Percentiles rank a stretch among this genome's conserved stretches.
phyloP scores from a whole-genome alignment of 2,113 vertebrate genomes.

The Sebastes fasciatus region DNA sequence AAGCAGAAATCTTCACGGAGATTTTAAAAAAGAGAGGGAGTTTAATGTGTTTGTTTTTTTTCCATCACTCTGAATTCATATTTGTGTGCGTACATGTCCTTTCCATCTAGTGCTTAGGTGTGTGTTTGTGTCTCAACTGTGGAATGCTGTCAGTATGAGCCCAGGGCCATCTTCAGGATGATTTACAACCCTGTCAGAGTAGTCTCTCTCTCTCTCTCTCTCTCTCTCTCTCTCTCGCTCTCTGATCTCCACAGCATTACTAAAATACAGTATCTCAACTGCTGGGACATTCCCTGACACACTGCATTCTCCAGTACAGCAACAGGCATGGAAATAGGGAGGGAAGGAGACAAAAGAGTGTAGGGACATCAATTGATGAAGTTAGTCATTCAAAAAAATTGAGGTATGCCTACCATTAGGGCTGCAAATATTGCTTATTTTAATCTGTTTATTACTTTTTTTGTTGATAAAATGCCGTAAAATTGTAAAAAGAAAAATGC shows the following conservation, averaged over 20 bases:
- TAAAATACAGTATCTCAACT: slow-evolving; percentile 28
- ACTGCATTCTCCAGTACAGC: slow-evolving; percentile 40
- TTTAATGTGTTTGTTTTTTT: neutral
- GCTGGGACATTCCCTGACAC: slow-evolving; percentile 46
- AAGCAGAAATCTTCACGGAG: neutral
- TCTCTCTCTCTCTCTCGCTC: slow-evolving; percentile 5
- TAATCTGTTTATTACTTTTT: neutral
- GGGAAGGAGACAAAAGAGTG: neutral
- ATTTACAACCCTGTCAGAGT: slow-evolving; percentile 70
- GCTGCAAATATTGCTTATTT: neutral
- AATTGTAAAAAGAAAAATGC: neutral
- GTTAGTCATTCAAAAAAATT: neutral
- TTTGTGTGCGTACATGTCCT: slow-evolving; percentile 8
- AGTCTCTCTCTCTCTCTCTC: slow-evolving; percentile 36
- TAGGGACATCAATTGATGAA: neutral
- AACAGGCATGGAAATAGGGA: neutral
- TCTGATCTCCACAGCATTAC: slow-evolving; percentile 52
- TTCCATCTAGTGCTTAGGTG: slow-evolving; percentile 10
- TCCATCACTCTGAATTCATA: neutral
- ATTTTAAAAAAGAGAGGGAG: neutral
- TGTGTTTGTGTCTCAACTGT: slow-evolving; percentile 55
- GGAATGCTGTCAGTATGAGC: slow-evolving; percentile 73
- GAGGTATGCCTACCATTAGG: neutral
- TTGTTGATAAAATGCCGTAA: neutral
- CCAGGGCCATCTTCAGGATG: slow-evolving; percentile 50